Conservation (phyloP, 2,888 invertebrate genomes). For the Bembecia ichneumoniformis region DNA sequence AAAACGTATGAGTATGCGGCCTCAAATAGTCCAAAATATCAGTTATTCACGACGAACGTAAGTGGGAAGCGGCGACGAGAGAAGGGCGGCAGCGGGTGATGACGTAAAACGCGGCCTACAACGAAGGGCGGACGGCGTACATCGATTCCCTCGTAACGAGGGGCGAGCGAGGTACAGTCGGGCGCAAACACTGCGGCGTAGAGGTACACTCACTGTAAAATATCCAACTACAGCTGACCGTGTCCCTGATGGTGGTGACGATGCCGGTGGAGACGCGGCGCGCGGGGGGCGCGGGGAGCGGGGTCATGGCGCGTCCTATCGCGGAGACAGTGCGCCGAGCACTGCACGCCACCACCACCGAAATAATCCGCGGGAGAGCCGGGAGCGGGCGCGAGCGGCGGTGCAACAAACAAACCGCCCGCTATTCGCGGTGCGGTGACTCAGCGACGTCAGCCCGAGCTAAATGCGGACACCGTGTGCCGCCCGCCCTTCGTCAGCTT, state of each 20-base stretch:
- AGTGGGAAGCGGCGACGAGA: slow-evolving; percentile 12
- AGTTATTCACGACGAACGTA: slow-evolving; percentile 1
- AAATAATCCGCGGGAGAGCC: slow-evolving; percentile 62
- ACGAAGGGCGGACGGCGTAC: slow-evolving; percentile 20
- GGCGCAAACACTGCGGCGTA: slow-evolving; percentile 13
- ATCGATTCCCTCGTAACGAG: slow-evolving; percentile 3
- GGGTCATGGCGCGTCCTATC: slow-evolving; percentile 57
- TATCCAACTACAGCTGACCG: slow-evolving; percentile 82
- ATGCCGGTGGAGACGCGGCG: slow-evolving; percentile 42
- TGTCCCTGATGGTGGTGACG: slow-evolving; percentile 76
- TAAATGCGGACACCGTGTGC: slow-evolving; percentile 68
- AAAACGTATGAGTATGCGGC: too few species aligned
- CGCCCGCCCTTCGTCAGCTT: slow-evolving; percentile 68
- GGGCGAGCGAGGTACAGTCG: slow-evolving; percentile 9
- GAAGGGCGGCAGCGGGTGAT: slow-evolving; percentile 17
- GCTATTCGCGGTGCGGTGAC: slow-evolving; percentile 67
- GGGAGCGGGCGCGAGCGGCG: slow-evolving; percentile 63
- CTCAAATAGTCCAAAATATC: too few species aligned
- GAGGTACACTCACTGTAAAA: slow-evolving; percentile 77
- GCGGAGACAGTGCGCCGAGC: slow-evolving; percentile 52
- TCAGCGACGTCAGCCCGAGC: slow-evolving; percentile 66
- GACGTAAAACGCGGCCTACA: slow-evolving; percentile 26
- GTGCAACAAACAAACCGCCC: slow-evolving; percentile 68
- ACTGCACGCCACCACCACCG: slow-evolving; percentile 49
- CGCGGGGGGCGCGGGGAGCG: slow-evolving; percentile 55